A percentile compares a stretch with the other conserved stretches of the same genome.
phyloP scores from a whole-genome alignment of 2,888 invertebrate genomes.

The Xestia c-nigrum region DNA sequence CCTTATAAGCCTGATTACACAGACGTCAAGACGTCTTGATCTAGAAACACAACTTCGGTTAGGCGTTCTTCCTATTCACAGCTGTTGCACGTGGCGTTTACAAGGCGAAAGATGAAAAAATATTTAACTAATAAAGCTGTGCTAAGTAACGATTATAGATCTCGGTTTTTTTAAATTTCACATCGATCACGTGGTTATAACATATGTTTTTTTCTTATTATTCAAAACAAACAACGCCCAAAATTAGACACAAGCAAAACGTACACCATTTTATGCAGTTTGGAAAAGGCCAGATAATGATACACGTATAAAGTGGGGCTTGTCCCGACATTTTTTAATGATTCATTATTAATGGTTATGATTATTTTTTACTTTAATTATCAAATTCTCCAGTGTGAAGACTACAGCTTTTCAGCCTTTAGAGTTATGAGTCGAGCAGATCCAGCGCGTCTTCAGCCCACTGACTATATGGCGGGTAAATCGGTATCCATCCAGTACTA shows the following conservation, averaged over 20 bases:
- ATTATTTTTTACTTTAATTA: too few species aligned
- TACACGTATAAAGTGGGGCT: not conserved
- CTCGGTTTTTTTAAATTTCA: not conserved
- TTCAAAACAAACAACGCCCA: not conserved
- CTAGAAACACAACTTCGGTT: not conserved
- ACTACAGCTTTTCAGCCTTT: slow-evolving; percentile 29
- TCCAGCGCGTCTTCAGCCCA: too few species aligned
- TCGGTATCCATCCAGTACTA: too few species aligned
- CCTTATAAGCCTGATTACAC: not conserved
- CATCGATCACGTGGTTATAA: not conserved
- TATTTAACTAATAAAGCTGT: not conserved
- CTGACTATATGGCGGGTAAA: too few species aligned
- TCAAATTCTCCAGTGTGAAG: too few species aligned
- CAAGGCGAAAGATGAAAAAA: not conserved
- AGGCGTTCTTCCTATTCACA: not conserved
- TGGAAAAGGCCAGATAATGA: too few species aligned
- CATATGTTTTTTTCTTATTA: not conserved
- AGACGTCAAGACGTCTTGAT: not conserved
- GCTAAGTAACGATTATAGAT: not conserved
- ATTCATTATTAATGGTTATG: not conserved
- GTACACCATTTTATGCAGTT: too few species aligned
- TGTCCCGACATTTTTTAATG: not conserved
- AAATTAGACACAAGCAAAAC: not conserved
- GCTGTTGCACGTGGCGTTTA: not conserved
- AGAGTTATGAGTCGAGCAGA: slow-evolving; percentile 23